Percentiles rank a stretch among this genome's conserved stretches.
Conservation (phyloP, 92 coral and sea anemone species). For the Meandrina meandrites region DNA sequence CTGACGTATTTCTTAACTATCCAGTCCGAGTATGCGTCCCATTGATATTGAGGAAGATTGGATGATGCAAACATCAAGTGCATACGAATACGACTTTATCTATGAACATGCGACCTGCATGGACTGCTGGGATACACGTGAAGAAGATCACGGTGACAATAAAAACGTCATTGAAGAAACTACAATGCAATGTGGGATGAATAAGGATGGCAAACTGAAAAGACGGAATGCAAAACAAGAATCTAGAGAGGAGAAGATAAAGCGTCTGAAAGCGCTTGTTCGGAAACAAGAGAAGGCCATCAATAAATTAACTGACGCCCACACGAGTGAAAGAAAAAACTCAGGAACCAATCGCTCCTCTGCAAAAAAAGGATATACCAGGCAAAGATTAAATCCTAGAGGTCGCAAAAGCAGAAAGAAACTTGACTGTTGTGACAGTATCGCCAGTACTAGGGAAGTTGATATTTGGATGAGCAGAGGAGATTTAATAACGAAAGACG, state of each 20-base stretch:
- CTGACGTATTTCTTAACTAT: neutral
- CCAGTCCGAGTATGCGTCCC: neutral
- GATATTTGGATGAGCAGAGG: no score
- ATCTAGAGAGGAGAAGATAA: conserved; percentile 18
- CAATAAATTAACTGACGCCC: no score
- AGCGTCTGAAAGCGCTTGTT: neutral
- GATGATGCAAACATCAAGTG: conserved; percentile 36
- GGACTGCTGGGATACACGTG: neutral
- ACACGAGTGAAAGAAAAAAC: no score
- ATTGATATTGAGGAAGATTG: conserved; percentile 12
- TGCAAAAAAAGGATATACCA: no score
- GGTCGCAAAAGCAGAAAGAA: no score
- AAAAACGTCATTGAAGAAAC: neutral
- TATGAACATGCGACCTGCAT: neutral
- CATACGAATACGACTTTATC: conserved; percentile 7
- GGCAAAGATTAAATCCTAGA: no score
- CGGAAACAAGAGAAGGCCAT: no score
- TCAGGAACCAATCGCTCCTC: no score
- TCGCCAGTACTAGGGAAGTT: no score
- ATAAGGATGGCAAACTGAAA: neutral
- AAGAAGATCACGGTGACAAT: neutral
- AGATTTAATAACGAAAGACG: no score
- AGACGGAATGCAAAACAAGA: neutral
- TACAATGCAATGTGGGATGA: neutral
- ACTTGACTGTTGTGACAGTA: no score